Evolutionary conservation across 2,113 vertebrate genomes (phyloP).

Genomic region (Orientallactaga bullata): DNA sequence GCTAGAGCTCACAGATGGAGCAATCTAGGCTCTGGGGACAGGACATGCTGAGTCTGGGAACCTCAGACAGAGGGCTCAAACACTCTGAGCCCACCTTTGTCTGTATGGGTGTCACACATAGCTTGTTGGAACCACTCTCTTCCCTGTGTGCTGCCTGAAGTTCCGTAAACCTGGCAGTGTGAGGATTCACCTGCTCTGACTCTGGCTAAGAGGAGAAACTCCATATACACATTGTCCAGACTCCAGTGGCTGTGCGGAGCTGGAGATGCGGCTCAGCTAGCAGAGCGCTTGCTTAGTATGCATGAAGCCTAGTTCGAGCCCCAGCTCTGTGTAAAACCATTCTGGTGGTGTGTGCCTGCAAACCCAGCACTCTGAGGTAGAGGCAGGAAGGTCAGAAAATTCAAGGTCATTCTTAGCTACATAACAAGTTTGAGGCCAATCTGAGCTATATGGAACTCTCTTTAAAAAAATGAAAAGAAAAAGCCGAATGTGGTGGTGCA

Average conservation of each 20-base stretch:
- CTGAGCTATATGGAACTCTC: not conserved
- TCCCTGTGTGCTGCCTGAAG: not conserved
- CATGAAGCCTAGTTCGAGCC: not conserved
- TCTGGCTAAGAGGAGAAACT: not conserved
- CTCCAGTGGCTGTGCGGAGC: not conserved
- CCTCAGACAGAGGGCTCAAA: not conserved
- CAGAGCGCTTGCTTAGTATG: not conserved
- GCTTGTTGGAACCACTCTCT: rapidly evolving
- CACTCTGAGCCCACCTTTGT: too few relatives aligned
- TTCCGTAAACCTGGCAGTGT: not conserved
- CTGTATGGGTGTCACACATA: rapidly evolving
- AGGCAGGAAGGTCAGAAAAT: not conserved
- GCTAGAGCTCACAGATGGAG: not conserved
- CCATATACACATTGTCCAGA: not conserved
- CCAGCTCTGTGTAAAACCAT: not conserved
- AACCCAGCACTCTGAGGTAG: too few relatives aligned
- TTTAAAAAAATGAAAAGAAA: too few relatives aligned
- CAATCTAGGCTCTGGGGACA: not conserved
- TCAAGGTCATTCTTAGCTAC: not conserved
- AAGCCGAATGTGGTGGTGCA: too few relatives aligned
- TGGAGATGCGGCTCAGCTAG: not conserved
- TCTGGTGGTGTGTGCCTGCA: not conserved
- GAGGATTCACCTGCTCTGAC: not conserved
- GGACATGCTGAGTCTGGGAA: not conserved
- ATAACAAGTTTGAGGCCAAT: not conserved